Evolutionary conservation across 2,113 vertebrate genomes (phyloP).

Genomic region (Balaeniceps rex): DNA sequence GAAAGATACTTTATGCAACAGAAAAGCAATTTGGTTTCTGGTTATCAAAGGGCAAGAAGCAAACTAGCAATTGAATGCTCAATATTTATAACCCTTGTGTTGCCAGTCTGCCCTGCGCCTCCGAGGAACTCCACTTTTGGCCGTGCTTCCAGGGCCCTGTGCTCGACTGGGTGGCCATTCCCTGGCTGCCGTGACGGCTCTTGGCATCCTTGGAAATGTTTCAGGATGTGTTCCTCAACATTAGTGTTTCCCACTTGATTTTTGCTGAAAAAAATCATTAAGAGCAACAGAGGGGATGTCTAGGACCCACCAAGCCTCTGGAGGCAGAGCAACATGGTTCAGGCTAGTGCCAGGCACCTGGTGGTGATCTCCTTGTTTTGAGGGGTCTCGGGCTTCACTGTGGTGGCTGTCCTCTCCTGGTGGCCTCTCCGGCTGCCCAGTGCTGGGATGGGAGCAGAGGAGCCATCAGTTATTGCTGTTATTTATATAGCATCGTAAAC

Average conservation of each 20-base stretch:
- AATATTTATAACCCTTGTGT: constrained; percentile 59
- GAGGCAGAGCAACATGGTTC: not conserved
- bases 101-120: not conserved
- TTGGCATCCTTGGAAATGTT: not conserved
- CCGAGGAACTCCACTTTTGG: not conserved
- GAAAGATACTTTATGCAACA: constrained; percentile 80
- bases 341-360: not conserved
- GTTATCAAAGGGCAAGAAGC: constrained; percentile 75
- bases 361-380: not conserved
- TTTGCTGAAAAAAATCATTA: not conserved
- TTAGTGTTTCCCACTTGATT: not conserved
- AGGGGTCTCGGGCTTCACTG: not conserved
- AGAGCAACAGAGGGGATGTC: not conserved
- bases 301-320: accelerated
- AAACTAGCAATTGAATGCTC: constrained; percentile 67
- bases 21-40: constrained; percentile 80
- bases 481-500: not conserved
- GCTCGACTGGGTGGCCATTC: accelerated
- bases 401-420: not conserved
- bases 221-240: not conserved
- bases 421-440: not conserved
- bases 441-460: not conserved
- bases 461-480: not conserved
- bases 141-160: accelerated
- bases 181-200: not conserved